Percentiles rank a stretch among this genome's conserved stretches.
Evolutionary conservation across 1,140 invertebrate genomes (phyloP).

Genomic region (Pseudomyrmex concolor): DNA sequence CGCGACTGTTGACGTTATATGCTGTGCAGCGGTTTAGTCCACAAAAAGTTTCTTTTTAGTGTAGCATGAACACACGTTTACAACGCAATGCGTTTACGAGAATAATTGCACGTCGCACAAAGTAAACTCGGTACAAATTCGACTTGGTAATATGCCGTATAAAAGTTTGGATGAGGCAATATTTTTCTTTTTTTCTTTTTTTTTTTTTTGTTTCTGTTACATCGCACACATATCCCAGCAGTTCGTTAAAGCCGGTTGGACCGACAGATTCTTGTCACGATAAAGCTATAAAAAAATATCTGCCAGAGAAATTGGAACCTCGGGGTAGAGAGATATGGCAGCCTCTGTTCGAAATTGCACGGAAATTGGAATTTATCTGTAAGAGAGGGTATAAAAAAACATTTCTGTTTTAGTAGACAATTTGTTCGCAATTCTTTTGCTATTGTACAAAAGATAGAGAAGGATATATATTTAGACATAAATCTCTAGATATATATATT

Average conservation of each 20-base stretch:
- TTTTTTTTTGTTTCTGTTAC: not conserved
- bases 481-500: not conserved
- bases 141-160: conserved; percentile 58
- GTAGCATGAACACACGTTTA: conserved; percentile 28
- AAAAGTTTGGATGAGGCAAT: conserved; percentile 42
- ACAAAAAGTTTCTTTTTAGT: conserved; percentile 61
- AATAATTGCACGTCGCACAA: conserved; percentile 71
- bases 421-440: conserved; percentile 10
- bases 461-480: conserved; percentile 20
- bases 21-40: conserved; percentile 36
- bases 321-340: conserved; percentile 44
- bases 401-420: conserved; percentile 30
- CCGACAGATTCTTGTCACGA: conserved; percentile 49
- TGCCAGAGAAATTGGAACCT: conserved; percentile 52
- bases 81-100: conserved; percentile 61
- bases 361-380: conserved; percentile 56
- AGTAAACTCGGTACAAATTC: conserved; percentile 56
- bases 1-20: conserved; percentile 56
- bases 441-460: conserved; percentile 16
- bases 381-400: conserved; percentile 36
- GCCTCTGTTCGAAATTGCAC: conserved; percentile 46
- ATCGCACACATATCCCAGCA: conserved; percentile 33
- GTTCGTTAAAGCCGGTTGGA: conserved; percentile 50
- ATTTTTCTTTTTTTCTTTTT: conserved; percentile 41
- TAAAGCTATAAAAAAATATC: conserved; percentile 59